Conservation (phyloP, 2,113 vertebrate species). For the Lagenorhynchus albirostris region DNA sequence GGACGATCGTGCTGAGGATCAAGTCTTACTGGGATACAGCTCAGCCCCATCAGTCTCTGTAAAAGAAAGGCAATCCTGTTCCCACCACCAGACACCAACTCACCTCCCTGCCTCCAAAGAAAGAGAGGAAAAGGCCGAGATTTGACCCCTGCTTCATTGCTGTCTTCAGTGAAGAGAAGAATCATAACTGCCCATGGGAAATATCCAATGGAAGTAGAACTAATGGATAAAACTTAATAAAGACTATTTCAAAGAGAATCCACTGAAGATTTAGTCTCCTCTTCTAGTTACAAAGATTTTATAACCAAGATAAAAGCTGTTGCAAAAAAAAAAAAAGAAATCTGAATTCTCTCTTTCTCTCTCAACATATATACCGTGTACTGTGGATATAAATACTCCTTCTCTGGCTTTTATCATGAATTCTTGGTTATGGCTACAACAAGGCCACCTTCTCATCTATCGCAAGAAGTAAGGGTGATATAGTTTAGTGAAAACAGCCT, state of each 20-base stretch:
- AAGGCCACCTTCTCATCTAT: not conserved
- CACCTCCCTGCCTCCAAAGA: not conserved
- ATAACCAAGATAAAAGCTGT: not conserved
- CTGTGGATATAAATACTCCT: not conserved
- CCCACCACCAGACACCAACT: no score
- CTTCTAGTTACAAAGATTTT: not conserved
- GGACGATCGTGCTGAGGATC: not conserved
- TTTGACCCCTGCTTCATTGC: no score
- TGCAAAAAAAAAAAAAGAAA: not conserved
- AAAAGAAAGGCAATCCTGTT: not conserved
- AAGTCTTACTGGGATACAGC: not conserved
- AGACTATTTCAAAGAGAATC: not conserved
- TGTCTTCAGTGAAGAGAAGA: not conserved
- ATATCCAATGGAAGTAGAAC: not conserved
- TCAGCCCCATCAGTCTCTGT: not conserved
- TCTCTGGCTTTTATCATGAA: not conserved
- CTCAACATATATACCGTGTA: no score
- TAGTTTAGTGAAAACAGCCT: not conserved
- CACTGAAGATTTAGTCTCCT: not conserved
- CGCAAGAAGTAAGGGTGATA: not conserved
- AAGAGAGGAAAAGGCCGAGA: no score
- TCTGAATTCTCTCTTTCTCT: not conserved
- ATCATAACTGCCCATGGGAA: not conserved
- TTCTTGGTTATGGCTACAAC: not conserved
- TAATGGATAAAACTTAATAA: accelerated